Evolutionary conservation across 1,140 invertebrate genomes (phyloP), one percentile per base, ranked within the genome.

Genomic region (Drosophila sp.): DNA sequence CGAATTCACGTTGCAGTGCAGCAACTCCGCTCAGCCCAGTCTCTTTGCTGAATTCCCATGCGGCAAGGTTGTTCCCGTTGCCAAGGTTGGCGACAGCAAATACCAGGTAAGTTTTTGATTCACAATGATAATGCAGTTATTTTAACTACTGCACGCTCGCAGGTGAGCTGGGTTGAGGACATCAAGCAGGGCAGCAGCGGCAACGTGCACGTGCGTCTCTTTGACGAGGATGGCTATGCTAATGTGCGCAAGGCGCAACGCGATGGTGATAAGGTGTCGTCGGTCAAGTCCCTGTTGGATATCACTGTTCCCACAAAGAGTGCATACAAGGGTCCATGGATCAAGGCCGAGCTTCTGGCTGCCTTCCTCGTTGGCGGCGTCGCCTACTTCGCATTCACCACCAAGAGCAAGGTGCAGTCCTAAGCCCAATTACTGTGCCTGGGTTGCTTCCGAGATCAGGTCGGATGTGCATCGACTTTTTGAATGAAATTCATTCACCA

Each of bases 141-240:
- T 6, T 21, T 21, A 1, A 25, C 5, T 13, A 7, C 4, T 32
- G n/a, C 18, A 11, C 13, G n/a, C n/a, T 91, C 92, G 2, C 90
- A 98, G 96, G 95, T 99, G 11, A 98, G 97, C 76, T 98, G 97
- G 96, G 96, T 96, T 50, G 96, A 98, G 91, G 97, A 98, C 65
- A 93, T 96, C 6, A 95, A 96, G 36, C 96, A 95, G 79, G 95
- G 97, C 0, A 94, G 94, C 41, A 95, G 96, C 57, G 97, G 97
- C 34, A 94, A 95, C 48, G 96, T 97, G 75, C 93, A 94, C 51
- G 94, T 98, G n/a, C 95, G 95, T 72, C 92, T 99, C 2, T 97
- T 96, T 87, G 97, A 98, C 89, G 97, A 99, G 93, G 97, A 98
- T 91, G 96, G 97, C 66, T 98, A 96, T 92, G 94, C 96, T 13